Base-by-base conservation (phyloP, 2,113 vertebrate species). In the Notothenia rossii region DNA sequence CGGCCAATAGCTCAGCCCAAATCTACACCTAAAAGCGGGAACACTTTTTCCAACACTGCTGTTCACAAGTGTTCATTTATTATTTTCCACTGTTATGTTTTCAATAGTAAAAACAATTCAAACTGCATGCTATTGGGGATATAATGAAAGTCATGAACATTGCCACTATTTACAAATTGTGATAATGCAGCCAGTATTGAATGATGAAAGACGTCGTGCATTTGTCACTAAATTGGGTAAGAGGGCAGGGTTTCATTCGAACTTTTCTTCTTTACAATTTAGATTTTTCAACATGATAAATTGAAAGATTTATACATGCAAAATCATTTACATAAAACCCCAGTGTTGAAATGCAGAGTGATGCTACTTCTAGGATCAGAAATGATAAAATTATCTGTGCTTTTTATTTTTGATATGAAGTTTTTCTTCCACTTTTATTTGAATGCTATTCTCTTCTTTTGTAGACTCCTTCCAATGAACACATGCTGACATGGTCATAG, bases 401-500 rank as follows among this genome's bases (percentile, higher is more conserved):
- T 11, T 72, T 77, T 65, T 22, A 80, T 77, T 67, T 67, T 60
- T 5, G 15, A 70, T 49, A 4, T 29, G 1, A 80, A 62, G 17
- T 17, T 45, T 66, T 77, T 60, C 3, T 48, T n/a, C 36, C 3
- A 9, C n/a, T 70, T 63, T 54, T 48, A 22, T 73, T 36, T 67
- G 11, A 33, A 83, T 55, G 29, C 63, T 43, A 0, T 22, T 77
- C 11, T 69, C 50, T 51, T 72, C 51, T 58, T 61, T 65, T 51
- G 54, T 10, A 12, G 59, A 61, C 51, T 53, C 64, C 72, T 61
- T 25, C 22, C 0, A 12, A 68, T 56, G 49, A 81, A 61, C n/a
- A 64, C 86, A 76, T 69, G 56, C 83, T 75, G 70, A 84, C 61
- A 62, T 66, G 66, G 82, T 74, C 85, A 72, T 58, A 40, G 69